Percentiles rank a stretch among this genome's conserved stretches.
Evolutionary conservation across 2,113 vertebrate genomes (phyloP).

Genomic region (Delphinapterus leucas): DNA sequence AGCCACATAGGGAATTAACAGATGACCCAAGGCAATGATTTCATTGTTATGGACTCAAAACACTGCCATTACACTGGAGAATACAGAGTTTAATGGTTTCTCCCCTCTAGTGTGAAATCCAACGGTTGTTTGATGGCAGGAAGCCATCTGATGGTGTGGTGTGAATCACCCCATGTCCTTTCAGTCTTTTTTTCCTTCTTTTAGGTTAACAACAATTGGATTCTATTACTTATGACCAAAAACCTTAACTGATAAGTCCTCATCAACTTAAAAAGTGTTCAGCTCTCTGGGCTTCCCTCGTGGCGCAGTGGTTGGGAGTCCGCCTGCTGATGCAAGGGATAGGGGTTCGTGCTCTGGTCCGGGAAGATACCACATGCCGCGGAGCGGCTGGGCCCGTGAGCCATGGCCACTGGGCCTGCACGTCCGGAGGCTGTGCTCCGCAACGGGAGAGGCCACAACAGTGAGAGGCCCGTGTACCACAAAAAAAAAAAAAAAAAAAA

Average conservation of each 20-base stretch:
- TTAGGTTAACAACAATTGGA: neutral
- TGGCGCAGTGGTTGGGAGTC: no score
- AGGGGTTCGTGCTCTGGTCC: no score
- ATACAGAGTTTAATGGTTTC: constrained; percentile 24
- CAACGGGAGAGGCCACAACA: no score
- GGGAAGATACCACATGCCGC: no score
- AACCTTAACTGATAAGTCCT: neutral
- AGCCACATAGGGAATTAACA: constrained; percentile 64
- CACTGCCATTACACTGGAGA: neutral
- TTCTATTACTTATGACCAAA: neutral
- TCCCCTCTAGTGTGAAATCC: constrained; percentile 42
- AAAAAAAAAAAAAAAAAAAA: neutral
- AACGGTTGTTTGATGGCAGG: constrained; percentile 14
- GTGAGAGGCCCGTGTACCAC: no score
- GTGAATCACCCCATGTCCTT: neutral
- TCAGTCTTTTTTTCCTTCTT: neutral
- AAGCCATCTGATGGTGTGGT: neutral
- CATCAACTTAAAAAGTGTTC: neutral
- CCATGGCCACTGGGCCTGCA: no score
- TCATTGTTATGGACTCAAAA: constrained; percentile 55
- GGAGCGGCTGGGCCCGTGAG: no score
- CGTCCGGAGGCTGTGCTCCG: no score
- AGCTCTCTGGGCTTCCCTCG: neutral
- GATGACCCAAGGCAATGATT: constrained; percentile 68
- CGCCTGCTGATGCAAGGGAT: no score